Base-by-base conservation (phyloP, 2,797 vertebrate genomes). In the Sebastes iracundus region DNA sequence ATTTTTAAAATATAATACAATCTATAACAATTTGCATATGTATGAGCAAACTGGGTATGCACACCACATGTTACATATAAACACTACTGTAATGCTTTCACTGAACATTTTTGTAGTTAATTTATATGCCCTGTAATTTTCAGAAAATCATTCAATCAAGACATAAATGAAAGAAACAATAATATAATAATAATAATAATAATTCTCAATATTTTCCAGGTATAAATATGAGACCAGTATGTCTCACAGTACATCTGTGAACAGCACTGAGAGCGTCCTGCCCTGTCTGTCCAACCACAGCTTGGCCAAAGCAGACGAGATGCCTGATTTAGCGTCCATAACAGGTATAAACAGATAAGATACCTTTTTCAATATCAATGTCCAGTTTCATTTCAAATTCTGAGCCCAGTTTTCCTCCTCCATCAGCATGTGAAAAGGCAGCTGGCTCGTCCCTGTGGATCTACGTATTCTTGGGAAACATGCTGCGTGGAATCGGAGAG, bases 401-500 rank as follows among this genome's bases (percentile, higher is more conserved):
- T 55, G 52, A 72, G 6, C 25, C n/a, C 6, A 7, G 3, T 73
- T 56, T 38, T 38, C 35, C 35, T n/a, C 4, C 16, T 9, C 60
- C 23, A 42, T 38, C 90, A 96, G 96, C 83, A 30, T 97, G 96
- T 90, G 94, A 95, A 75, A 93, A 93, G 61, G 90, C 92, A 6
- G 79, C 88, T 0, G 93, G 95, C 23, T 97, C 96, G 0, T 85
- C 91, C 20, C 73, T 96, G 94, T 97, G 96, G 96, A 89, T 96
- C 42, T 95, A 94, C 6, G 95, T 97, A 13, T 93, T 97, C 35
- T 42, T 97, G 55, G 96, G 96, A 61, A 97, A 97, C 85, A 94
- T 97, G 92, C 85, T 97, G 32, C 94, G 96, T 53, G 96, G 96
- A 14, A 95, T 97, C 13, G 96, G 96, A 52, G 96, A 97, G 73